A percentile compares a stretch with the other conserved stretches of the same genome.
phyloP scores from a whole-genome alignment of 2,888 invertebrate genomes.

The Augochlorella aurata region DNA sequence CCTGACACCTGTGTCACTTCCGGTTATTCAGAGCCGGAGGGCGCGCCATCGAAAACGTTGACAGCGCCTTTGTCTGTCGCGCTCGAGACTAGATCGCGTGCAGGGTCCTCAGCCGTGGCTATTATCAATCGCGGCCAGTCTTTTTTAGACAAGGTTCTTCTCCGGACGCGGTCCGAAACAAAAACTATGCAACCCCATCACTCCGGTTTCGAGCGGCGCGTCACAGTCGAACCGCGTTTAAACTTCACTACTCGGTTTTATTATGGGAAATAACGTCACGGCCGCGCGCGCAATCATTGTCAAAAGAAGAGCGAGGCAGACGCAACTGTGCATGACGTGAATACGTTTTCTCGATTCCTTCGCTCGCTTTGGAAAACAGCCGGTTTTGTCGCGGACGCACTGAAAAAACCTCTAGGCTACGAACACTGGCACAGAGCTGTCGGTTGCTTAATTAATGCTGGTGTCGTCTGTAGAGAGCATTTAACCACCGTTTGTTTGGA shows the following conservation, averaged over 20 bases:
- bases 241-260: constrained; percentile 9
- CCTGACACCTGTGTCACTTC: constrained; percentile 70
- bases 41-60: constrained; percentile 72
- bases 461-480: not conserved
- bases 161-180: not conserved
- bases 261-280: constrained; percentile 20
- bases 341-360: constrained; percentile 4
- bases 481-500: not conserved
- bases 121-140: constrained; percentile 60
- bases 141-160: constrained; percentile 47
- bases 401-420: not conserved
- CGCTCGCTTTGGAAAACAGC: not conserved
- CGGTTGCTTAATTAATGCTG: constrained; percentile 66
- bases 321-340: constrained; percentile 29
- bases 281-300: not conserved
- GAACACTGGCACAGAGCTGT: constrained; percentile 41
- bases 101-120: constrained; percentile 42
- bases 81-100: constrained; percentile 47
- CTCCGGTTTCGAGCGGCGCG: not conserved
- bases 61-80: constrained; percentile 74
- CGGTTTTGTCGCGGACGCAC: not conserved
- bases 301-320: not conserved
- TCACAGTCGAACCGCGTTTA: not conserved
- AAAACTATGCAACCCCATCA: not conserved
- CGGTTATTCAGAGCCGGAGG: constrained; percentile 66